Conservation (phyloP, 2,113 vertebrate genomes). For the Drymodes brunneopygia region DNA sequence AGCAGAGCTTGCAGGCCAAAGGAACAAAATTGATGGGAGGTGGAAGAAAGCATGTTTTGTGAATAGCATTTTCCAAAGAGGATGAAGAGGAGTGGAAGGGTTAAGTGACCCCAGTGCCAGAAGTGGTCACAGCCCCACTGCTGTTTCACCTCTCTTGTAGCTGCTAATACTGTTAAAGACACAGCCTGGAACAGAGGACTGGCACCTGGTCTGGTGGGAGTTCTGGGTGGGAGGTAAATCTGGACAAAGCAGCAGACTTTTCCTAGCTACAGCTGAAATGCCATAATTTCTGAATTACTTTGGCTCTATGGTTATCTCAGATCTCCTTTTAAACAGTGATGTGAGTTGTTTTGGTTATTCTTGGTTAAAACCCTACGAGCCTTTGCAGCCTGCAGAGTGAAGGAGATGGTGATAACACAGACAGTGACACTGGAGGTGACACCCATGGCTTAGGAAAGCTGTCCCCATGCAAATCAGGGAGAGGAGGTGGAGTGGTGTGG, state of each 20-base stretch:
- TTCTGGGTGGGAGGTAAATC: background rate
- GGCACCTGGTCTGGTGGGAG: background rate
- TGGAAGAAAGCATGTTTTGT: background rate
- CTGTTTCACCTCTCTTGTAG: background rate
- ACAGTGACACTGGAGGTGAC: background rate
- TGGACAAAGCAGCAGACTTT: background rate
- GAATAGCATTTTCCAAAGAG: background rate
- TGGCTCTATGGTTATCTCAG: background rate
- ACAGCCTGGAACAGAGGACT: background rate
- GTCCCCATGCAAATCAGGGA: background rate
- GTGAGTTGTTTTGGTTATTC: background rate
- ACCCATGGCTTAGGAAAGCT: background rate
- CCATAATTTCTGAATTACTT: background rate
- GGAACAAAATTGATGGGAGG: background rate
- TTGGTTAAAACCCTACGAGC: background rate
- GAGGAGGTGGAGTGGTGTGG: background rate
- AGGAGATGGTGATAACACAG: background rate
- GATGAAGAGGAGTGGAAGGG: background rate
- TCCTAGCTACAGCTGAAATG: background rate
- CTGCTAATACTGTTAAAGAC: background rate
- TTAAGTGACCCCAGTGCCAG: background rate
- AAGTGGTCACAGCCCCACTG: background rate
- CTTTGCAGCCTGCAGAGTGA: background rate
- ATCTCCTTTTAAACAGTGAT: background rate
- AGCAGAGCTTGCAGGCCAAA: background rate